Conservation (phyloP, 1,140 invertebrate genomes). For the Drosophila lini region DNA sequence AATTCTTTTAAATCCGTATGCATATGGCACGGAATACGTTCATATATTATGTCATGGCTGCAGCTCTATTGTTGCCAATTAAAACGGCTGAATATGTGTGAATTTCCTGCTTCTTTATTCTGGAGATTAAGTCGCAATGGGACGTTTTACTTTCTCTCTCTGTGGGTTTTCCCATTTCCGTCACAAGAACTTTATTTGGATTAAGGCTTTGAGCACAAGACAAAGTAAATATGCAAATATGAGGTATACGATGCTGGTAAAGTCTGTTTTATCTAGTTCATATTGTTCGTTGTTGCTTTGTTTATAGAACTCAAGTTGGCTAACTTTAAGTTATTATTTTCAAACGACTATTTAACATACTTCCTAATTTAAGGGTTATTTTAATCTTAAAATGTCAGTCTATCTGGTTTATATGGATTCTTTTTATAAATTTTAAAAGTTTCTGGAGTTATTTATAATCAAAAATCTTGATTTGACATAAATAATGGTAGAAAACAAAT, state of each 20-base stretch:
- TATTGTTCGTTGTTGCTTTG: neutral
- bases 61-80: constrained; percentile 10
- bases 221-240: neutral
- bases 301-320: neutral
- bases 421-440: neutral
- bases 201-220: constrained; percentile 6
- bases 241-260: neutral
- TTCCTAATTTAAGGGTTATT: neutral
- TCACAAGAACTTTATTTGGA: constrained; percentile 24
- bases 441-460: neutral
- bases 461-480: neutral
- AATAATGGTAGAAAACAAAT: too few relatives aligned
- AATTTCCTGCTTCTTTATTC: constrained; percentile 49
- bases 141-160: neutral
- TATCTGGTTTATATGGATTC: neutral
- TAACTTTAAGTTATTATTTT: constrained; percentile 1
- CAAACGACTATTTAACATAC: neutral
- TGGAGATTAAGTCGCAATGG: constrained; percentile 13
- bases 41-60: constrained; percentile 40
- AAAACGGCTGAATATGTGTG: neutral
- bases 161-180: constrained; percentile 39
- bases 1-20: constrained; percentile 21
- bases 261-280: constrained; percentile 22
- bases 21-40: neutral
- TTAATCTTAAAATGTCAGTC: neutral